Conservation (phyloP, 2,113 vertebrate species). For the Collichthys lucidus region DNA sequence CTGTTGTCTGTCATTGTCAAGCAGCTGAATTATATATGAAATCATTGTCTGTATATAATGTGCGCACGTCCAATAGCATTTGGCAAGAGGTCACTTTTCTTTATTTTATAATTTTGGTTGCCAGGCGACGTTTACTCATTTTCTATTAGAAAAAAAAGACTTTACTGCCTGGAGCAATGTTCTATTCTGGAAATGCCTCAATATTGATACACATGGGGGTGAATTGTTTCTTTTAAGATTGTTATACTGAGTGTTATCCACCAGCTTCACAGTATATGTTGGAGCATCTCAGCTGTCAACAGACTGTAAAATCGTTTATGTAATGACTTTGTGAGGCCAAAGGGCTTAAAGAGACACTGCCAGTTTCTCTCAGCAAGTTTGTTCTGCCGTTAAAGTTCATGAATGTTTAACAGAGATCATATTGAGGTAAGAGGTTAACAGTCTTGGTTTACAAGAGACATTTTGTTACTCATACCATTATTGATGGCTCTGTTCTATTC, state of each 20-base stretch:
- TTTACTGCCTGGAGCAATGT: slow-evolving; percentile 28
- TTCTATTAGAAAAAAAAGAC: background rate
- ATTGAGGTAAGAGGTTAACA: background rate
- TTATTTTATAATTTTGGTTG: slow-evolving; percentile 41
- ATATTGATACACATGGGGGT: slow-evolving; percentile 18
- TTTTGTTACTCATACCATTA: background rate
- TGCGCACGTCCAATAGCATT: slow-evolving; percentile 37
- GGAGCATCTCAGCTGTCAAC: slow-evolving; percentile 11
- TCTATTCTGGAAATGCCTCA: slow-evolving; percentile 34
- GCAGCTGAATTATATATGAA: slow-evolving; percentile 47
- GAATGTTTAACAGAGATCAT: background rate
- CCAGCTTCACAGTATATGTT: slow-evolving; percentile 2
- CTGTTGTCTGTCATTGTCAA: slow-evolving; percentile 20
- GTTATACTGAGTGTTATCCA: background rate
- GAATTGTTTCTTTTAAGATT: background rate
- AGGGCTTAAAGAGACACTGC: slow-evolving; percentile 25
- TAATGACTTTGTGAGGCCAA: slow-evolving; percentile 15
- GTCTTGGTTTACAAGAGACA: background rate
- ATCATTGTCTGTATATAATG: slow-evolving; percentile 33
- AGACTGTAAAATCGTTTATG: slow-evolving; percentile 3
- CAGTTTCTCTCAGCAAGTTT: background rate
- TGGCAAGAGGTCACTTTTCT: slow-evolving; percentile 20
- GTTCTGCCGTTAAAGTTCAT: background rate
- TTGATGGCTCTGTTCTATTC: background rate
- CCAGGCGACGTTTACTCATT: slow-evolving; percentile 54